Base-by-base conservation (phyloP, 2,888 invertebrate genomes). In the Maniola hyperantus region DNA sequence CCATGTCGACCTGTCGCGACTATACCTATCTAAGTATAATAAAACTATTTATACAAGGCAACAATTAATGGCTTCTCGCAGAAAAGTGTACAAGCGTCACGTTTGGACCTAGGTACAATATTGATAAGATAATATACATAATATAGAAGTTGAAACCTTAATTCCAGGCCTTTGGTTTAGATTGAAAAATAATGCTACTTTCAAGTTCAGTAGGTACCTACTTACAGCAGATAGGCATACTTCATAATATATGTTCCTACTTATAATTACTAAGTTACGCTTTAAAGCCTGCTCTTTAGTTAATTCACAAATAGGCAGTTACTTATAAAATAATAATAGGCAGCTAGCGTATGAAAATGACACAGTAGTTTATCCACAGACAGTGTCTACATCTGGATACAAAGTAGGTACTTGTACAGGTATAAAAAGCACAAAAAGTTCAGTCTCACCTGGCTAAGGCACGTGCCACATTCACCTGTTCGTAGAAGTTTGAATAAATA, bases 391-490 rank as follows among this genome's bases (percentile, higher is more conserved):
- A 69, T 66, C 64, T 69, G 66, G 69, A 60, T 54, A 50, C 50
- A 26, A 60, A 51, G 54, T n/a, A n/a, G n/a, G n/a, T n/a, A n/a
- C n/a, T n/a, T n/a, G n/a, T 39, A 34, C 7, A 2, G 5, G 4
- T 36, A 20, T 11, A 50, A 39, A 61, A 51, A 51, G 36, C 26
- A 61, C 51, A 71, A 72, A 69, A 66, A 79, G 74, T 77, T 66
- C 65, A 20, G 10, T 67, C 69, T 78, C 89, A 87, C 84, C 89
- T 88, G 87, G 76, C 79, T 65, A 44, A 65, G 82, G 82, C 90
- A 83, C 89, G 90, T 87, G 89, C 83, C 77, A 42, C 69, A 70
- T 82, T 87, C 90, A 90, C 89, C 90, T 90, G 90, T 88, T 85
- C 72, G 48, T 65, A 66, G 76, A 74, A 75, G 72, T 78, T 78